Evolutionary conservation across 2,888 invertebrate species (phyloP).

Genomic region (Drosophila monieri): DNA sequence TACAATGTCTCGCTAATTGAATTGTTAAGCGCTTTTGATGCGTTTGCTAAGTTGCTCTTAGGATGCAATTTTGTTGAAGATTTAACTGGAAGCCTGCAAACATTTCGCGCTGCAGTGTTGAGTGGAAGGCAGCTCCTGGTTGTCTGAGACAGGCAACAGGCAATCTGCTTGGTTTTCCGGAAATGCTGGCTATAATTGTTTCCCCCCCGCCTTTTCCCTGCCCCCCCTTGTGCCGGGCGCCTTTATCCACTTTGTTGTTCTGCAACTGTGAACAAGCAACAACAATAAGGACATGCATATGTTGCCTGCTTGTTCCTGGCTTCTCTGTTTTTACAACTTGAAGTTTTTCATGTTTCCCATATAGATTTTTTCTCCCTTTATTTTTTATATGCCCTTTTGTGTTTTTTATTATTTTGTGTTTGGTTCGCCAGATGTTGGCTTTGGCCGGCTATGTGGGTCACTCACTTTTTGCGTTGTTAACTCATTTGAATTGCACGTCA

Average conservation of each 20-base stretch:
- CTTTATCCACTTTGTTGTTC: conserved; percentile 45
- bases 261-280: conserved; percentile 40
- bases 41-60: conserved; percentile 52
- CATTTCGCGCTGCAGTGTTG: conserved; percentile 21
- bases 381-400: conserved; percentile 11
- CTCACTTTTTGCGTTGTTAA: conserved; percentile 61
- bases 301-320: conserved; percentile 39
- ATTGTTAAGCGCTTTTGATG: conserved; percentile 67
- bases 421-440: conserved; percentile 44
- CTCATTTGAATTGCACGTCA: conserved; percentile 80
- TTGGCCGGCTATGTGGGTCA: conserved; percentile 45
- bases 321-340: conserved; percentile 38
- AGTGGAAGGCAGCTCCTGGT: conserved; percentile 14
- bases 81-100: conserved; percentile 21
- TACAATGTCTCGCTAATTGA: conserved; percentile 62
- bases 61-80: conserved; percentile 40
- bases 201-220: conserved; percentile 3
- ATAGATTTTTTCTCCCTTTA: conserved; percentile 7
- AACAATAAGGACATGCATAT: conserved; percentile 44
- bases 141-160: conserved; percentile 60
- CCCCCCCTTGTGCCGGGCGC: conserved; percentile 6
- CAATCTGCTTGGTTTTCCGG: conserved; percentile 53
- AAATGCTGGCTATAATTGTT: conserved; percentile 65
- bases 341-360: conserved; percentile 38
- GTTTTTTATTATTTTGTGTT: conserved; percentile 31